These are phyloP conservation scores for Mixornis gularis DNA, from an alignment of 2,113 vertebrate genomes.

Conservation along the genomic window DNA sequence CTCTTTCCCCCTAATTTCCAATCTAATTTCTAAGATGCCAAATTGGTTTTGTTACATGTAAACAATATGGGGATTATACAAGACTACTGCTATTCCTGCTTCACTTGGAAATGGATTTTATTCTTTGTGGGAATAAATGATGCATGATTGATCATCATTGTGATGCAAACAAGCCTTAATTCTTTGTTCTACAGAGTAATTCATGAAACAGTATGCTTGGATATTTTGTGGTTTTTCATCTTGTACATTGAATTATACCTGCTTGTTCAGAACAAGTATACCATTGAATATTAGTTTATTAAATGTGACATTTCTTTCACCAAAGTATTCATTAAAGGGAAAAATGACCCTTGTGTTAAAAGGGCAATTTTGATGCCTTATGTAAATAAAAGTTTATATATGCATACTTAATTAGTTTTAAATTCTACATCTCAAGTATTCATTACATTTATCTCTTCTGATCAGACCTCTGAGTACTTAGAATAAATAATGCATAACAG, in stretches of 20 bases:
- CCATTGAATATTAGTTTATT: conserved; percentile 1
- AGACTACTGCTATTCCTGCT: background rate
- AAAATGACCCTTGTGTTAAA: conserved; percentile 43
- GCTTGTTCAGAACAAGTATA: conserved; percentile 13
- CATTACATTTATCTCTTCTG: background rate
- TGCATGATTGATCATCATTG: conserved; percentile 1
- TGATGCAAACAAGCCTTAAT: conserved; percentile 35
- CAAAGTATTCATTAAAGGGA: conserved; percentile 23
- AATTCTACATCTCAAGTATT: conserved; percentile 25
- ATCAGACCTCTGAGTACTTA: background rate
- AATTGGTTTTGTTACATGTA: background rate
- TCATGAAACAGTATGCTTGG: background rate
- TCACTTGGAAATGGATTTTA: conserved; percentile 8
- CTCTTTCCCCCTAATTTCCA: background rate
- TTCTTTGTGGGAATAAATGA: conserved; percentile 49
- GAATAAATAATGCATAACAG: background rate
- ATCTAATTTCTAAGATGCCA: background rate
- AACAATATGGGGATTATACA: conserved; percentile 42
- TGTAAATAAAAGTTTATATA: conserved; percentile 62
- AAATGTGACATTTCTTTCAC: conserved; percentile 27
- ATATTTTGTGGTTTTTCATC: background rate
- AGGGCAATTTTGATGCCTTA: conserved; percentile 51
- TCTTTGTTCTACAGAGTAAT: conserved; percentile 25
- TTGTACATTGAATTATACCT: background rate
- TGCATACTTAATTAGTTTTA: conserved; percentile 17